Conservation (phyloP, 2,888 invertebrate genomes). For the Ectemnius continuus region DNA sequence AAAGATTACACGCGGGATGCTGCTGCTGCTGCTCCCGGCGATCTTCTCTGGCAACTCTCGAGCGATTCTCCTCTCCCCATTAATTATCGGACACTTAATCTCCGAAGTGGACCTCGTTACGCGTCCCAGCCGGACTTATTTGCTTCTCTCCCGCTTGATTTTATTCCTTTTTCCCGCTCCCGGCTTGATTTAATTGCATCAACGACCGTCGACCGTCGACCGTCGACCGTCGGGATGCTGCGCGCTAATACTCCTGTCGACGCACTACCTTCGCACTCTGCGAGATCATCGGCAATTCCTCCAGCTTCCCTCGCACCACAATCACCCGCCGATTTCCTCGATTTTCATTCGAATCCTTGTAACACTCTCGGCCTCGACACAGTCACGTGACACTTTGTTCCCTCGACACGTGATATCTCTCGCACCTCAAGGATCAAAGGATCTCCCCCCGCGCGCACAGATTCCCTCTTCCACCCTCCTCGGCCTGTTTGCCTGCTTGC, state of each 20-base stretch:
- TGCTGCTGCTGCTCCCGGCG: neutral
- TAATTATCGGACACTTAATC: conserved; percentile 22
- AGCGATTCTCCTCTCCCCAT: neutral
- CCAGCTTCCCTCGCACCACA: too few relatives aligned
- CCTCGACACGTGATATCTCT: conserved; percentile 37
- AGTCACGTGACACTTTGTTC: conserved; percentile 46
- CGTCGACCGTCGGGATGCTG: too few relatives aligned
- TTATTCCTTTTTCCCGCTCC: neutral
- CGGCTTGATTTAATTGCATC: conserved; percentile 10
- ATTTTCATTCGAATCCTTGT: neutral
- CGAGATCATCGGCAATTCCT: too few relatives aligned
- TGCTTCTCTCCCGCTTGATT: neutral
- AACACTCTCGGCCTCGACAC: conserved; percentile 15
- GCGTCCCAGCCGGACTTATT: neutral
- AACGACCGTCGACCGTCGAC: too few relatives aligned
- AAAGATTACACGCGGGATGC: neutral
- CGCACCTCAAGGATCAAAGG: too few relatives aligned
- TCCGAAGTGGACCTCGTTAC: neutral
- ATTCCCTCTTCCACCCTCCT: too few relatives aligned
- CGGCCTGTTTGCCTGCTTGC: too few relatives aligned
- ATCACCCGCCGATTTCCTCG: neutral
- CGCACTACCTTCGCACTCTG: too few relatives aligned
- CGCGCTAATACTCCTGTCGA: too few relatives aligned
- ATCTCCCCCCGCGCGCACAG: too few relatives aligned
- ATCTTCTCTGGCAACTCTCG: neutral